Evolutionary conservation across 30 jellyfish, hydroid and myxozoan species (phyloP), one percentile per base, ranked within the genome.

Genomic region (Haliclystus octoradiatus): DNA sequence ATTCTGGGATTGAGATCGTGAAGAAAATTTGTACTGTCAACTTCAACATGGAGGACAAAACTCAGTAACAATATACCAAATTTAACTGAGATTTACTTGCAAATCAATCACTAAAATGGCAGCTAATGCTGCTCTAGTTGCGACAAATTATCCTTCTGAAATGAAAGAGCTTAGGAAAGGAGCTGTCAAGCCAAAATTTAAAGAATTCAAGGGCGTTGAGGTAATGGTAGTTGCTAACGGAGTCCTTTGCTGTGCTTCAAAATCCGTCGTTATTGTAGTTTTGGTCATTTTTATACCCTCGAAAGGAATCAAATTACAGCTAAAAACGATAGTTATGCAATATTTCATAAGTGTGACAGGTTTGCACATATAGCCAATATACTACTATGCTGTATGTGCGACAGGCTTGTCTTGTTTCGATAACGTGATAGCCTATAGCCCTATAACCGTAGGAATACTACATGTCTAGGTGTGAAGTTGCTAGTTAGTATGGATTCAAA

Each of bases 131-230:
- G 57, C 57, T 19, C 9, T 40, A 19, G 19, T 40, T 5, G 9
- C 57, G 19, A 9, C 57, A 40, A 9, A 40, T 9, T 40, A 40
- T 19, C 57, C 57, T 9, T 40, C 94, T 19, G 82, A 72, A 49
- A 66, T 76, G 53, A 80, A 74, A 26, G 65, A 12, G 25, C 68
- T 69, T 62, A 67, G 31, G 29, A 80, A 80, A 33, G 33, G 85
- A 5, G 85, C 71, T 34, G 84, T 80, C 71, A 80, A 80, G 62
- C 94, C 81, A 32, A 73, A 65, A 34, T 50, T 80, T 29, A 72
- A 67, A 57, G 94, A 80, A 33, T 57, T 66, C 5, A 72, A 79
- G 25, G 66, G 84, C 26, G 72, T 80, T 1, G 80, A 80, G 94
- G 94, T 80, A 72, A 50, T 7, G 52, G 63, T 27, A 35, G 19